These are phyloP conservation scores for Zaprionus obscuricornis DNA, from an alignment of 2,888 invertebrate genomes.

Conservation along the genomic window DNA sequence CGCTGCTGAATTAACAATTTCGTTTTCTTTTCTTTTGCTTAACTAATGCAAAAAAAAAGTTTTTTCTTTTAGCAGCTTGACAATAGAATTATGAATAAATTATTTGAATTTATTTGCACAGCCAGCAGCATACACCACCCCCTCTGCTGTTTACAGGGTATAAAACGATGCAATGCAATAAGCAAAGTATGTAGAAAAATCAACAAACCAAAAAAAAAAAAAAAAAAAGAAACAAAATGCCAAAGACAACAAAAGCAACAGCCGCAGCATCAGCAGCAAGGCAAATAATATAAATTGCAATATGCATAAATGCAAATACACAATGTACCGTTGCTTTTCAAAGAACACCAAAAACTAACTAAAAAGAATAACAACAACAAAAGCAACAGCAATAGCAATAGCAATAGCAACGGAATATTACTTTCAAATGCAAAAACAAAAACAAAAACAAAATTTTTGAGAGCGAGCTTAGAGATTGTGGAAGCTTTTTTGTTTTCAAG, in stretches of 20 bases:
- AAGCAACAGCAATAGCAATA: not conserved
- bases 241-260: slow-evolving; percentile 19
- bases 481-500: too few species aligned
- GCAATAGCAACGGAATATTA: slow-evolving; percentile 33
- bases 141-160: too few species aligned
- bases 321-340: slow-evolving; percentile 48
- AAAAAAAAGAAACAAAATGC: too few species aligned
- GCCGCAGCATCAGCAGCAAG: slow-evolving; percentile 14
- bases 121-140: too few species aligned
- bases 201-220: too few species aligned
- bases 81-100: too few species aligned
- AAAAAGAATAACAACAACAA: slow-evolving; percentile 14
- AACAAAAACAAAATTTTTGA: slow-evolving; percentile 16
- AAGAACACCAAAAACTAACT: slow-evolving; percentile 19
- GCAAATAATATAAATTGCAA: slow-evolving; percentile 8
- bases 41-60: too few species aligned
- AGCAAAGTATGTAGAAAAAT: slow-evolving; percentile 40
- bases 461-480: too few species aligned
- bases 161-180: slow-evolving; percentile 42
- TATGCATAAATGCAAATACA: slow-evolving; percentile 35
- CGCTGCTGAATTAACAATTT: too few species aligned
- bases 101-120: too few species aligned
- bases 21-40: too few species aligned
- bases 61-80: too few species aligned
- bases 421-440: slow-evolving; percentile 49